These are phyloP conservation scores for Agrotis clavis DNA, from an alignment of 2,888 invertebrate genomes.

Conservation along the genomic window DNA sequence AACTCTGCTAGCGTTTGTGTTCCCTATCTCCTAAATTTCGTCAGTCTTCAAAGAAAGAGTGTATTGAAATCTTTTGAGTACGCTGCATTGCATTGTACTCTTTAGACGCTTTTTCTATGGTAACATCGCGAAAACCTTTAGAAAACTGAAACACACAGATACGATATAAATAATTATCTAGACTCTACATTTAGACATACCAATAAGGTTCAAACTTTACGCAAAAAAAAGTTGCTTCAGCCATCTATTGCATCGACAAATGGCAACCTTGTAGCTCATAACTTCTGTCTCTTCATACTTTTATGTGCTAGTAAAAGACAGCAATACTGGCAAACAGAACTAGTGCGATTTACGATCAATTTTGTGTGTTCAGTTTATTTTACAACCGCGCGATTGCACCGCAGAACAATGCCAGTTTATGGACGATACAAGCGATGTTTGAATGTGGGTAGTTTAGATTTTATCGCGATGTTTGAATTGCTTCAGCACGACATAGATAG, in stretches of 20 bases:
- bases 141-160: background rate
- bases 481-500: background rate
- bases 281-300: slow-evolving; percentile 1
- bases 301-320: slow-evolving; percentile 2
- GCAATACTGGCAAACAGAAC: background rate
- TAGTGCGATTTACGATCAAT: slow-evolving; percentile 10
- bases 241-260: background rate
- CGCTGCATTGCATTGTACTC: background rate
- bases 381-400: slow-evolving; percentile 13
- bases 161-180: background rate
- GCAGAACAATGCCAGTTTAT: slow-evolving; percentile 35
- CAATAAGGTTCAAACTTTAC: background rate
- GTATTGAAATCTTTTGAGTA: background rate
- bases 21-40: background rate
- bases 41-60: background rate
- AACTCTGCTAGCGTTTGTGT: background rate
- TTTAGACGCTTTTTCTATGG: too few species aligned
- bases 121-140: too few species aligned
- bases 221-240: too few species aligned
- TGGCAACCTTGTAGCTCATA: background rate
- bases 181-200: background rate
- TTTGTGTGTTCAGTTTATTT: slow-evolving; percentile 28
- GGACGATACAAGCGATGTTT: slow-evolving; percentile 30
- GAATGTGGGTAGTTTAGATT: slow-evolving; percentile 31
- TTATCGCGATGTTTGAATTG: slow-evolving; percentile 25